Evolutionary conservation across 2,888 invertebrate genomes (phyloP).

Genomic region (Dolomedes plantarius): DNA sequence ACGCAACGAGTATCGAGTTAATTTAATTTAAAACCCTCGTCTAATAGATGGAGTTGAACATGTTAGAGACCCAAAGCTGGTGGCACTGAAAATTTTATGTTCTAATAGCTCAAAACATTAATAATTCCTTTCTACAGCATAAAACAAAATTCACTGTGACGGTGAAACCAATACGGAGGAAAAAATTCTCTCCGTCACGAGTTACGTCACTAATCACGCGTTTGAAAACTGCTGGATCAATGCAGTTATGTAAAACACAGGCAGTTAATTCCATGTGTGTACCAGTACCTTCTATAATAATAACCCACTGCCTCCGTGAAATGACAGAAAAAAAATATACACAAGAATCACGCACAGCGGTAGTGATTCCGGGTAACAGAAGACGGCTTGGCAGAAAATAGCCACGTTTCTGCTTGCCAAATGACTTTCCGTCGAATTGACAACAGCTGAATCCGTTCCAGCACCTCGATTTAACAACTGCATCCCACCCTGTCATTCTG

Average conservation of each 20-base stretch:
- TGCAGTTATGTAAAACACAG: neutral
- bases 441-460: constrained; percentile 65
- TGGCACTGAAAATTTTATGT: no score
- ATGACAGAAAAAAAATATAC: neutral
- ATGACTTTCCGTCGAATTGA: constrained; percentile 29
- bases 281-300: neutral
- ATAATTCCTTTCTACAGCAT: no score
- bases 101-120: no score
- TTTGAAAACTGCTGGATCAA: neutral
- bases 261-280: neutral
- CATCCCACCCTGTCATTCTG: neutral
- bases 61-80: no score
- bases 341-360: constrained; percentile 10
- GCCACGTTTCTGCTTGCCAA: constrained; percentile 31
- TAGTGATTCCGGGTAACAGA: constrained; percentile 63
- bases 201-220: neutral
- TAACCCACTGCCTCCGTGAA: neutral
- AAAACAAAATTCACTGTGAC: no score
- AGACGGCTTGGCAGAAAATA: constrained; percentile 49
- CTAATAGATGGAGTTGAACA: no score
- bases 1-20: no score
- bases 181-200: no score
- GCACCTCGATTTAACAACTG: constrained; percentile 47
- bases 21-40: no score
- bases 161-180: no score